A percentile compares a stretch with the other conserved stretches of the same genome.
These are phyloP conservation scores for Mythimna impura DNA, from an alignment of 2,888 invertebrate species.

Conservation along the genomic window DNA sequence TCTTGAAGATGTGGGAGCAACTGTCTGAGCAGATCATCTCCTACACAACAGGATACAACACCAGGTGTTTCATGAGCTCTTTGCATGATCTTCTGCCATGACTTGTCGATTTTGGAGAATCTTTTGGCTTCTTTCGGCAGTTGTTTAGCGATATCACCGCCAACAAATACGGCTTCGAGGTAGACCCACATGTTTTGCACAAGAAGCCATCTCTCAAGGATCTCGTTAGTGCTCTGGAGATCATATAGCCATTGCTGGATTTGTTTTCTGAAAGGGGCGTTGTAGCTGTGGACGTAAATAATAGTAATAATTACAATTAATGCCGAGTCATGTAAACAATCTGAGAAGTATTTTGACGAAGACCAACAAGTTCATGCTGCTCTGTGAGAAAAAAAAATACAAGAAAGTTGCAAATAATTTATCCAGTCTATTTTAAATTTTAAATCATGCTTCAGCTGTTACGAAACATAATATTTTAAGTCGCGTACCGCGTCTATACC, in stretches of 20 bases:
- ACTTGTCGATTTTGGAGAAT: conserved; percentile 99
- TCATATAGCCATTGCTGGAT: conserved; percentile 99
- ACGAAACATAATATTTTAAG: not conserved
- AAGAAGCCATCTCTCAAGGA: conserved; percentile 98
- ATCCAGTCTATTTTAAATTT: not conserved
- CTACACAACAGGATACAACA: conserved; percentile 98
- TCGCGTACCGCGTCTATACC: too few relatives aligned
- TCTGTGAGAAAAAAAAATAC: too few relatives aligned
- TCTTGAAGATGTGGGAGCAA: conserved; percentile 98
- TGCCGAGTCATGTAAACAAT: not conserved
- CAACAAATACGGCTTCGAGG: conserved; percentile 99
- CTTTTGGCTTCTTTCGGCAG: conserved; percentile 98
- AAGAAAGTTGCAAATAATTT: not conserved
- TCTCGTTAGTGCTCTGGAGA: conserved; percentile 98
- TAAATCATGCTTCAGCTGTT: not conserved
- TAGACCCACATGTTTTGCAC: conserved; percentile 99
- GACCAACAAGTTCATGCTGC: not conserved
- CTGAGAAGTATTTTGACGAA: not conserved
- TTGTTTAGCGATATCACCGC: conserved; percentile 99
- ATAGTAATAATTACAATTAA: not conserved
- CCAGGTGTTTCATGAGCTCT: conserved; percentile 98
- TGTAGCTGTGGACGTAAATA: conserved; percentile 92
- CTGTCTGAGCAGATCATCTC: conserved; percentile 97
- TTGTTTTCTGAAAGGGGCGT: conserved; percentile 98
- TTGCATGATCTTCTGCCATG: conserved; percentile 99